Base-by-base conservation (phyloP, 2,888 invertebrate species). In the Tenodera sinensis region DNA sequence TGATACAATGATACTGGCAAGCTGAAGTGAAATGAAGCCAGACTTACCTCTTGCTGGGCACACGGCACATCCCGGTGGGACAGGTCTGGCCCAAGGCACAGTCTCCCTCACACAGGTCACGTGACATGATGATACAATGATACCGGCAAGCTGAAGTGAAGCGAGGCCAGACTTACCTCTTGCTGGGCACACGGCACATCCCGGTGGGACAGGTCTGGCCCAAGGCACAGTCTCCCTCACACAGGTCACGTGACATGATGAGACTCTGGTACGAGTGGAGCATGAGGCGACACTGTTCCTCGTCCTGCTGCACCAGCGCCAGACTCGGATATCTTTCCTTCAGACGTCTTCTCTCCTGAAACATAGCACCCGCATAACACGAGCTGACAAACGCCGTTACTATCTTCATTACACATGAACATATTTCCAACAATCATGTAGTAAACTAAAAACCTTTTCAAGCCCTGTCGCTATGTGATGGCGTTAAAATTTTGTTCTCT, bases 171-270 rank as follows among this genome's bases (percentile, higher is more conserved):
- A 3, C 90, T 90, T 90, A 94, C 94, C 94, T 93, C 91, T 94
- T 94, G 89, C 93, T 93, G 82, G 93, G 92, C 83, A 94, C 94
- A 82, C 95, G 93, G 91, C 95, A 95, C 83, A 95, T 95, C 93
- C 98, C 98, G 91, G 97, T 97, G 12, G 98, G 98, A 93, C 98
- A 98, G 91, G 96, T 96, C 92, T 97, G 95, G 85, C 97, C 97
- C 94, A 97, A 95, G 6, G 96, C 95, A 93, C 98, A 98, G 92
- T 96, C 96, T 84, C 97, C 98, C 93, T 98, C 98, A 93, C 98
- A 98, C 90, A 98, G 97, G 92, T 97, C 96, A 90, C 96, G 95
- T 90, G 97, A 96, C 91, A 95, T 95, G 88, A 98, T 94, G 93
- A 97, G 95, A 90, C 96, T 96, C 93, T 97, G 97, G 93, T 98